phyloP scores from a whole-genome alignment of 1,140 invertebrate genomes.

The Euwallacea similis region DNA sequence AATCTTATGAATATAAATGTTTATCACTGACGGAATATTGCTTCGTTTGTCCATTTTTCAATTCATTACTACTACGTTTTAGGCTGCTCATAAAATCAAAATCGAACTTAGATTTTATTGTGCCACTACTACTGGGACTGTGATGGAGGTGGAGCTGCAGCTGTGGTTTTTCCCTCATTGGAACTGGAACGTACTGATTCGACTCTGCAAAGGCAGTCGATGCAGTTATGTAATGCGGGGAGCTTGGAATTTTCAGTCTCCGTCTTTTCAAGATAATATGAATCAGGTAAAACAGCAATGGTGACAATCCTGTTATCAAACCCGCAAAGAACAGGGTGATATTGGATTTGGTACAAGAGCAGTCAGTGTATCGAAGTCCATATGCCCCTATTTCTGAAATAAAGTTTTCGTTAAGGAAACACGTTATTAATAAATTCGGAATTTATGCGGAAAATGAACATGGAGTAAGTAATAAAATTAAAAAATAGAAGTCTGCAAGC shows the following conservation, averaged over 20 bases:
- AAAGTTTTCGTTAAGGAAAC: not conserved
- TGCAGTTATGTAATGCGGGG: conserved; percentile 75
- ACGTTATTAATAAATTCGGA: no score
- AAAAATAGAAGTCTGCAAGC: no score
- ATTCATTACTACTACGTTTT: conserved; percentile 72
- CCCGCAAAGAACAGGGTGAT: conserved; percentile 50
- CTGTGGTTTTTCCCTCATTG: conserved; percentile 59
- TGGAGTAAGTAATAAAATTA: no score
- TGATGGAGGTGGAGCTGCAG: conserved; percentile 12
- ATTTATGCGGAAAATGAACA: no score
- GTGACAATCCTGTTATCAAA: conserved; percentile 52
- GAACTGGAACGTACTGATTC: conserved; percentile 81
- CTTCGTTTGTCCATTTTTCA: conserved; percentile 54
- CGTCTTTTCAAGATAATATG: conserved; percentile 47
- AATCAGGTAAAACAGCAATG: conserved; percentile 28
- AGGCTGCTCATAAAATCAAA: conserved; percentile 80
- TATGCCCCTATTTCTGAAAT: conserved; percentile 24
- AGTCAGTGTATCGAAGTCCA: conserved; percentile 19
- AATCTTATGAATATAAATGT: conserved; percentile 46
- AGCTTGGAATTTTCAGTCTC: conserved; percentile 63
- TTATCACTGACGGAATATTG: conserved; percentile 46
- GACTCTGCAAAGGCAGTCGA: conserved; percentile 58
- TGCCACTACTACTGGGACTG: conserved; percentile 54
- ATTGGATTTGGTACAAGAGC: conserved; percentile 28
- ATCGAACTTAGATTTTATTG: conserved; percentile 60